Percentiles rank a stretch among this genome's conserved stretches.
Conservation (phyloP, 2,888 invertebrate species). For the Amphipoea oculea region DNA sequence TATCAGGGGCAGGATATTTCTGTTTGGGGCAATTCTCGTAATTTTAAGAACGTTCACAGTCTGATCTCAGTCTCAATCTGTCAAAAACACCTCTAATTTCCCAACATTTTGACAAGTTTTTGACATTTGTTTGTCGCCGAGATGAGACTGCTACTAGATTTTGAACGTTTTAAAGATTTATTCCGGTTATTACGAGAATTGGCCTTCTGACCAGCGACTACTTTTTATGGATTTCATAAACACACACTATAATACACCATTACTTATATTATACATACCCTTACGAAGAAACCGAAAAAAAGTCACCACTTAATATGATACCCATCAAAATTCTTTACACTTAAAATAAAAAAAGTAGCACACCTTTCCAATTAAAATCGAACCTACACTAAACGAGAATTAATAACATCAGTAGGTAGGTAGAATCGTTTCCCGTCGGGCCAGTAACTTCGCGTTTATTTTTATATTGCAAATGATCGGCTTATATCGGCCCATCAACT, state of each 20-base stretch:
- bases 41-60: too few relatives aligned
- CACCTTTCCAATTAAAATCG: slow-evolving; percentile 47
- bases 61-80: too few relatives aligned
- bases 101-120: too few relatives aligned
- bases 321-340: slow-evolving; percentile 1
- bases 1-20: background rate
- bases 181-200: too few relatives aligned
- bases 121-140: too few relatives aligned
- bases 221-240: background rate
- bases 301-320: background rate
- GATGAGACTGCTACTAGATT: too few relatives aligned
- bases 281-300: background rate
- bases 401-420: slow-evolving; percentile 59
- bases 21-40: background rate
- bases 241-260: background rate
- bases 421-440: slow-evolving; percentile 42
- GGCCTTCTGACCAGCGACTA: background rate
- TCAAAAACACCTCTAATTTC: too few relatives aligned
- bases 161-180: too few relatives aligned
- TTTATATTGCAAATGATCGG: slow-evolving; percentile 86
- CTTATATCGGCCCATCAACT: slow-evolving; percentile 86
- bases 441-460: slow-evolving; percentile 68
- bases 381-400: slow-evolving; percentile 55
- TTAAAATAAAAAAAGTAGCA: slow-evolving; percentile 20
- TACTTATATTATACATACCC: background rate